Evolutionary conservation across 64 coral and sea anemone species (phyloP).

Genomic region (Platygyra sinensis): DNA sequence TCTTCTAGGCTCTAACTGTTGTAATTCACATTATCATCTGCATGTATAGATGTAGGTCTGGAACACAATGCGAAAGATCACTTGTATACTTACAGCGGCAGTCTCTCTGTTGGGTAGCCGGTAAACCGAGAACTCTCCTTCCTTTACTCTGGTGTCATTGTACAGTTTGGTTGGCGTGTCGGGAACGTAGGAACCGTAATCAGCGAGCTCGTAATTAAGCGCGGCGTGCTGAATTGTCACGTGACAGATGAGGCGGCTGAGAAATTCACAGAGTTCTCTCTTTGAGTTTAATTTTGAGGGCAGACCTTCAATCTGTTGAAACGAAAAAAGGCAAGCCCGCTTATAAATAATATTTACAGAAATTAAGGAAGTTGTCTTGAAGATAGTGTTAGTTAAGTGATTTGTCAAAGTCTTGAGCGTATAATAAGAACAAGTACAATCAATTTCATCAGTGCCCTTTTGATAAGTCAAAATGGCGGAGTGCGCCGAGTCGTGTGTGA

Average conservation of each 20-base stretch:
- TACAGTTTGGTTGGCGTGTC: slow-evolving; percentile 49
- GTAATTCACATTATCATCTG: no score
- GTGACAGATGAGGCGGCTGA: slow-evolving; percentile 50
- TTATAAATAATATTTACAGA: no score
- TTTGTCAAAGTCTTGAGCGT: no score
- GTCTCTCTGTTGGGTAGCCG: slow-evolving; percentile 38
- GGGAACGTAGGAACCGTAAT: slow-evolving; percentile 45
- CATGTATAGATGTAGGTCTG: no score
- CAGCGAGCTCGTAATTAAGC: slow-evolving; percentile 45
- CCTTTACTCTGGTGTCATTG: slow-evolving; percentile 13
- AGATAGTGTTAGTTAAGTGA: no score
- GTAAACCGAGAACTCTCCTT: not conserved
- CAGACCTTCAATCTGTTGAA: slow-evolving; percentile 34
- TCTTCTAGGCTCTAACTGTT: no score
- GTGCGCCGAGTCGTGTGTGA: no score
- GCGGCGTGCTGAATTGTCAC: slow-evolving; percentile 44
- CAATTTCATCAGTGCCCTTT: no score
- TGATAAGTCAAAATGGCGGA: no score
- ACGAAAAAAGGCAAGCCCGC: not conserved
- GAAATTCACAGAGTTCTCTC: slow-evolving; percentile 23
- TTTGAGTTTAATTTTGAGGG: slow-evolving; percentile 21
- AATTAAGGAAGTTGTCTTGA: no score
- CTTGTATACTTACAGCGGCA: slow-evolving; percentile 13
- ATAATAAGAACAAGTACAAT: no score
- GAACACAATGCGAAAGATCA: not conserved